Evolutionary conservation across 2,113 vertebrate species (phyloP).

Genomic region (Vombatus ursinus): DNA sequence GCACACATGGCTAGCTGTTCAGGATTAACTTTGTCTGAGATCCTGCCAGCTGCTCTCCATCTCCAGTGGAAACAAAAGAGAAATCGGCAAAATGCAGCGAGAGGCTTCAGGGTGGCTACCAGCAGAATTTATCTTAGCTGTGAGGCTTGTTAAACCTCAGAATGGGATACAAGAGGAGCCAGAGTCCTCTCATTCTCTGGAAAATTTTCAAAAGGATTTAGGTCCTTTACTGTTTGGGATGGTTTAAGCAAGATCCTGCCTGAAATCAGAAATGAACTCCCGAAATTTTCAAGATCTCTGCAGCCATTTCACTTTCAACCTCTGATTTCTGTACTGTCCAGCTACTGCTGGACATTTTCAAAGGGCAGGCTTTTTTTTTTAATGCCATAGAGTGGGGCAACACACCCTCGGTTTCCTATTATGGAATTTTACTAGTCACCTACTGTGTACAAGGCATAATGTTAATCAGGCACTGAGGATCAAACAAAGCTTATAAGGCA

Average conservation of each 20-base stretch:
- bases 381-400: conserved; percentile 5
- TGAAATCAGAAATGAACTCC: conserved; percentile 21
- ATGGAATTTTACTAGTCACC: neutral
- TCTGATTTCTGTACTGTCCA: conserved; percentile 6
- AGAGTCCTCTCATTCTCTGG: neutral
- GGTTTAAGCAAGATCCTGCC: conserved; percentile 17
- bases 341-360: neutral
- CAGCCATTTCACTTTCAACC: neutral
- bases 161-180: neutral
- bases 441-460: neutral
- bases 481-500: neutral
- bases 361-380: conserved; percentile 11
- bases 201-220: neutral
- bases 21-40: neutral
- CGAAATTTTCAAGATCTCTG: neutral
- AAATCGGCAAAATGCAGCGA: neutral
- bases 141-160: neutral
- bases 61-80: neutral
- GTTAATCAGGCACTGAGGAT: neutral
- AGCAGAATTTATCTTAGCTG: neutral
- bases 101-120: neutral
- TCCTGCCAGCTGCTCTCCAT: neutral
- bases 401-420: neutral
- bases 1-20: neutral
- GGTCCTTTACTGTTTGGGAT: neutral